A percentile compares a stretch with the other conserved stretches of the same genome.
These are phyloP conservation scores for Cassiopea andromeda DNA, from an alignment of 30 jellyfish, hydroid and myxozoan genomes.

Conservation along the genomic window DNA sequence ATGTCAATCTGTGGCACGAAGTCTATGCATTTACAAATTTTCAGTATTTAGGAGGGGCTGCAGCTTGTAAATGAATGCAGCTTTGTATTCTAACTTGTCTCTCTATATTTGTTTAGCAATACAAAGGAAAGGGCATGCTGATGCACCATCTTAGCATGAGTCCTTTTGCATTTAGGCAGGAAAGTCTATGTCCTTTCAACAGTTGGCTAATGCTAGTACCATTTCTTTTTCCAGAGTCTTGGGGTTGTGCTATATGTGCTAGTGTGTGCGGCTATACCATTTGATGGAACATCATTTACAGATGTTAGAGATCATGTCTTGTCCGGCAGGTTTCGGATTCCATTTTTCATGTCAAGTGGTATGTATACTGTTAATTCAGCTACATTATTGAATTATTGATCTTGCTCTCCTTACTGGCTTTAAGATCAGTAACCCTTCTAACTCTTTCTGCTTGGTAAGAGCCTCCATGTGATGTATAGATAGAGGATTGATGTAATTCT, in stretches of 20 bases:
- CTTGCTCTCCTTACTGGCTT: neutral
- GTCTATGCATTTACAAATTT: too few relatives aligned
- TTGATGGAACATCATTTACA: conserved; percentile 92
- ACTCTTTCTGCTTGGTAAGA: neutral
- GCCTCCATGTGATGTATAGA: too few relatives aligned
- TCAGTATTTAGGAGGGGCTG: too few relatives aligned
- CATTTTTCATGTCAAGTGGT: conserved; percentile 98
- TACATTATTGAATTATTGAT: neutral
- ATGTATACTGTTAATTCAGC: neutral
- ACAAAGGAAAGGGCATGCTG: too few relatives aligned
- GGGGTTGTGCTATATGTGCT: conserved; percentile 97
- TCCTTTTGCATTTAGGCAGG: too few relatives aligned
- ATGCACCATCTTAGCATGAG: too few relatives aligned
- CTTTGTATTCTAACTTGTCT: too few relatives aligned
- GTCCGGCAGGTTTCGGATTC: conserved; percentile 92
- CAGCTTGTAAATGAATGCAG: too few relatives aligned
- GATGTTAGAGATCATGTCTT: conserved; percentile 95
- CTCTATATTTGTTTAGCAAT: too few relatives aligned
- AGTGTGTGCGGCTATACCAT: conserved; percentile 98
- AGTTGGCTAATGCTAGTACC: neutral
- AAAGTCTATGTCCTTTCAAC: too few relatives aligned
- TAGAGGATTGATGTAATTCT: too few relatives aligned
- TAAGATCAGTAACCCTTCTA: neutral
- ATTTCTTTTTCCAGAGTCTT: conserved; percentile 70
- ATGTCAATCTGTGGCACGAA: too few relatives aligned